These are phyloP conservation scores for Ommatoiulus sabulosus DNA, from an alignment of 2,888 invertebrate species.

Conservation along the genomic window DNA sequence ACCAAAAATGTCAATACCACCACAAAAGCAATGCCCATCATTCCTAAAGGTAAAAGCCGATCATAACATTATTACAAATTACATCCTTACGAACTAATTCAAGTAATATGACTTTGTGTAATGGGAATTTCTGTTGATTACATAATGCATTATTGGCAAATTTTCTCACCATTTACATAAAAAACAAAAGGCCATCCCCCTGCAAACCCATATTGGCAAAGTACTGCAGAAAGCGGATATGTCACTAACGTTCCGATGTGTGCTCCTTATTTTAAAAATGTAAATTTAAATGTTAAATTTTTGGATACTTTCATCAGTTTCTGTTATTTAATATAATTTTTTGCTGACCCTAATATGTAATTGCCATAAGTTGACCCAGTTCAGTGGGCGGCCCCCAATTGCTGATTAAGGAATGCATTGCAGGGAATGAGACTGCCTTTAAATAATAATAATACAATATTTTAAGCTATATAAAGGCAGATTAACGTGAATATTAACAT, in stretches of 20 bases:
- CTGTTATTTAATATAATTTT: neutral
- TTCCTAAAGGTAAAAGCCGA: conserved; percentile 64
- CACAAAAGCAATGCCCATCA: conserved; percentile 69
- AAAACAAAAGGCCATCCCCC: conserved; percentile 76
- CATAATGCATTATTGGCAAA: too few relatives aligned
- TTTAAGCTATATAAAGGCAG: neutral
- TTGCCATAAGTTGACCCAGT: conserved; percentile 64
- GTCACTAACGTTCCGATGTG: conserved; percentile 65
- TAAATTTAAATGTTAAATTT: neutral
- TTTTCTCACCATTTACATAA: conserved; percentile 71
- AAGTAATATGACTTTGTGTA: too few relatives aligned
- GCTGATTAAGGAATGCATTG: conserved; percentile 70
- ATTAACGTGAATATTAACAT: neutral
- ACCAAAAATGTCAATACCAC: conserved; percentile 69
- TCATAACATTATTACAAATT: neutral
- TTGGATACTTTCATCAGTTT: neutral
- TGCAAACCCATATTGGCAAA: conserved; percentile 72
- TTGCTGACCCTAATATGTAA: conserved; percentile 62
- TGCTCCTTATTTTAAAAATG: too few relatives aligned
- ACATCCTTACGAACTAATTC: too few relatives aligned
- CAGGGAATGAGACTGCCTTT: conserved; percentile 69
- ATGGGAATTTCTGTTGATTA: too few relatives aligned
- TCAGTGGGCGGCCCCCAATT: conserved; percentile 71
- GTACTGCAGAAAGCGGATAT: conserved; percentile 72
- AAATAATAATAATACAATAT: conserved; percentile 51